Conservation (phyloP, 2,113 vertebrate species). For the Lates calcarifer region DNA sequence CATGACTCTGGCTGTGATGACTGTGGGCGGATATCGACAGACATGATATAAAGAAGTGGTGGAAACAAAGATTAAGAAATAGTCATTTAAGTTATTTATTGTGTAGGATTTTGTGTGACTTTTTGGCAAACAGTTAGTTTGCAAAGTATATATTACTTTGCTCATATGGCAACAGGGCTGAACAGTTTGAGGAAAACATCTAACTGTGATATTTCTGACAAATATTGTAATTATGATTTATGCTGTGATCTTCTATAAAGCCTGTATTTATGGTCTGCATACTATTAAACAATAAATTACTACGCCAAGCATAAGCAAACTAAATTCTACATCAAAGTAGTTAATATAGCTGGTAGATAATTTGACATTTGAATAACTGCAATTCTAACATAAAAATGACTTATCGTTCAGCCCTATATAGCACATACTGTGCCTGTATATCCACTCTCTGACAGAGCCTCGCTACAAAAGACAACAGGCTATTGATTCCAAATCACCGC, state of each 20-base stretch:
- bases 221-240: not conserved
- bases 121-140: not conserved
- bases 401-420: not conserved
- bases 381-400: not conserved
- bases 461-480: slow-evolving; percentile 2
- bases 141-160: not conserved
- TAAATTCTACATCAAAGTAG: not conserved
- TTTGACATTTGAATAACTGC: not conserved
- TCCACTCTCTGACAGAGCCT: slow-evolving; percentile 3
- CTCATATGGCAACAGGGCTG: not conserved
- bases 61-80: not conserved
- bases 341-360: not conserved
- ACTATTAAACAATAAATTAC: not conserved
- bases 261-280: not conserved
- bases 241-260: not conserved
- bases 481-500: slow-evolving; percentile 41
- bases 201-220: not conserved
- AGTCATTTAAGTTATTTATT: not conserved
- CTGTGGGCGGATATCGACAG: not conserved
- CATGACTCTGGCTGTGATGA: not conserved
- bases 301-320: not conserved
- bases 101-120: not conserved
- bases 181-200: not conserved
- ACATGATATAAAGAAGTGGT: not conserved
- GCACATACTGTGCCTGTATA: not conserved